Evolutionary conservation across 2,797 vertebrate genomes (phyloP).

Genomic region (Sebastes miniatus): DNA sequence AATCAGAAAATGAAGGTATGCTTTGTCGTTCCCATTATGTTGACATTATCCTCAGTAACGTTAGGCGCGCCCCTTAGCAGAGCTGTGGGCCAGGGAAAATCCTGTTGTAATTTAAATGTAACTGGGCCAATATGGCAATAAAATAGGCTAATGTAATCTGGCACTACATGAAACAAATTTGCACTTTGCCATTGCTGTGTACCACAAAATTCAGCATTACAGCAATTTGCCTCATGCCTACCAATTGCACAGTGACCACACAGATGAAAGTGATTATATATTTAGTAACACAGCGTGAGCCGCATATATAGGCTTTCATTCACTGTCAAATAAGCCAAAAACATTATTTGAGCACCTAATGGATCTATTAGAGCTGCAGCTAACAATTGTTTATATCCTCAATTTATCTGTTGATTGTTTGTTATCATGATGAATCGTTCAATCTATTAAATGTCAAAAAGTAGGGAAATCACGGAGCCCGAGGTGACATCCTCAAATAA

Average conservation of each 20-base stretch:
- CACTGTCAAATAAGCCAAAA: not conserved
- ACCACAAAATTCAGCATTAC: not conserved
- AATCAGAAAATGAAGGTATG: not conserved
- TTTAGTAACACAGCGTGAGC: not conserved
- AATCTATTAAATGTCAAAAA: not conserved
- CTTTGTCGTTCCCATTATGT: not conserved
- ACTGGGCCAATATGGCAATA: not conserved
- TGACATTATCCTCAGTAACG: not conserved
- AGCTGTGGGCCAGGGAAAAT: not conserved
- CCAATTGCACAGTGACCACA: not conserved
- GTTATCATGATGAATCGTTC: not conserved
- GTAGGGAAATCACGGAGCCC: not conserved
- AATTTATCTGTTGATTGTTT: not conserved
- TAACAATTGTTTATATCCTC: not conserved
- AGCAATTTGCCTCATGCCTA: not conserved
- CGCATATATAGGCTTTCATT: not conserved
- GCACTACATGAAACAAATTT: not conserved
- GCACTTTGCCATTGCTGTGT: not conserved
- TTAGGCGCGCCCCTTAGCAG: not conserved
- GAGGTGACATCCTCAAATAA: not conserved
- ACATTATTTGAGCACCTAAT: not conserved
- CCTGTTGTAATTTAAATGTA: not conserved
- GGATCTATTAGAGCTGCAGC: not conserved
- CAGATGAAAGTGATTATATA: not conserved
- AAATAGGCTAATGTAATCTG: not conserved